These are phyloP conservation scores for Mesitornis unicolor DNA, from an alignment of 2,113 vertebrate genomes.

Conservation along the genomic window DNA sequence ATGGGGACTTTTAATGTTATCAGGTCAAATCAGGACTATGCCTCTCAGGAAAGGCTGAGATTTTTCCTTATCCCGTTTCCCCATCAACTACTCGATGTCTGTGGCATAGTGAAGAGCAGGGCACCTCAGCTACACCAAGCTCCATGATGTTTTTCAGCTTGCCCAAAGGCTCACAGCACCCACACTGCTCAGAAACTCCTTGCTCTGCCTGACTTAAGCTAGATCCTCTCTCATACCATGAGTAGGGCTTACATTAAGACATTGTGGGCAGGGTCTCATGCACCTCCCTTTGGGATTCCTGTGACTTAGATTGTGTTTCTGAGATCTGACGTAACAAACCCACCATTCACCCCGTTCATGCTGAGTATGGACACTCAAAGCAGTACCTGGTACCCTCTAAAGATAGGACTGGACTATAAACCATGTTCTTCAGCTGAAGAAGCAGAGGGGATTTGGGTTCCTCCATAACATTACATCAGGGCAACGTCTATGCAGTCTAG, in stretches of 20 bases:
- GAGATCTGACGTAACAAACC: not conserved
- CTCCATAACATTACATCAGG: not conserved
- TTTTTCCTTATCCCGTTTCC: not conserved
- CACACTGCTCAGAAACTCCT: not conserved
- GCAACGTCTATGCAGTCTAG: not conserved
- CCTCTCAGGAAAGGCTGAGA: not conserved
- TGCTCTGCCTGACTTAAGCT: not conserved
- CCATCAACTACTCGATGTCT: not conserved
- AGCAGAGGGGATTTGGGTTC: not conserved
- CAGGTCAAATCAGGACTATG: not conserved
- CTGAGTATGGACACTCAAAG: not conserved
- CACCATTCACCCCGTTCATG: not conserved
- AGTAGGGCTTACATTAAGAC: not conserved
- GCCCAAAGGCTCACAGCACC: not conserved
- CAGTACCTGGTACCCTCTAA: not conserved
- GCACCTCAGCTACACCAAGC: not conserved
- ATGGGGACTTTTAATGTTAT: not conserved
- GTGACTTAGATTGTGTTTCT: not conserved
- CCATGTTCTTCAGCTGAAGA: not conserved
- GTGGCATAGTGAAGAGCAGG: not conserved
- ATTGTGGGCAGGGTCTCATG: not conserved
- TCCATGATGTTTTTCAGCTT: not conserved
- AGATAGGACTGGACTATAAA: not conserved
- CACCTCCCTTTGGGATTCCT: not conserved
- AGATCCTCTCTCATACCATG: rapidly evolving